These are phyloP conservation scores for Glyphotaelius pellucidus DNA, from an alignment of 2,888 invertebrate genomes.

Conservation along the genomic window DNA sequence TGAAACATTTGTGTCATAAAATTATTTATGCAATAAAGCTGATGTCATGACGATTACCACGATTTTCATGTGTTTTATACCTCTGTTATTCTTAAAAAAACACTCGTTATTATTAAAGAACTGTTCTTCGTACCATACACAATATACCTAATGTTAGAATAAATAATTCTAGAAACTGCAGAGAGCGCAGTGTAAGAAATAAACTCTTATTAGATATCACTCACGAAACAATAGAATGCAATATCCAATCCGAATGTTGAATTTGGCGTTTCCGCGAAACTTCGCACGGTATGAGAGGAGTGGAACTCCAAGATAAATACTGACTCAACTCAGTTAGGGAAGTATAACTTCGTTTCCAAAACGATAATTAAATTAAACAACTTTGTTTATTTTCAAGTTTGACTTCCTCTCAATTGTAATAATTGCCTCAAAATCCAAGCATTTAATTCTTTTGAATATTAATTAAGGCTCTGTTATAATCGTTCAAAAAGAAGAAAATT, in stretches of 20 bases:
- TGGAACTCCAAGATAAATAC: conserved; percentile 54
- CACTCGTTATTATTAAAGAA: too few relatives aligned
- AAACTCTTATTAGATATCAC: neutral
- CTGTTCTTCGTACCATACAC: too few relatives aligned
- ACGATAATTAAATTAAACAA: conserved; percentile 55
- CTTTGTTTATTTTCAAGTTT: conserved; percentile 55
- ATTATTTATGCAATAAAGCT: too few relatives aligned
- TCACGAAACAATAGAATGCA: conserved; percentile 21
- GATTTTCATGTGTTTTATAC: too few relatives aligned
- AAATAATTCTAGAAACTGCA: too few relatives aligned
- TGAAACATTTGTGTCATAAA: too few relatives aligned
- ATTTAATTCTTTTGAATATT: conserved; percentile 33
- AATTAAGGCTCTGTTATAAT: neutral
- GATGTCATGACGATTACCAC: too few relatives aligned
- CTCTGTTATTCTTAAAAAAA: too few relatives aligned
- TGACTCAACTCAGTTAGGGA: conserved; percentile 40
- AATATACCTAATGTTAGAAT: too few relatives aligned
- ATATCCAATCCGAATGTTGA: conserved; percentile 11
- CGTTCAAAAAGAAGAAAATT: too few relatives aligned
- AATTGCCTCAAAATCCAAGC: conserved; percentile 37
- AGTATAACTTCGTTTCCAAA: conserved; percentile 39
- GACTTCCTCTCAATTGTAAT: conserved; percentile 50
- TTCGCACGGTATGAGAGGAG: neutral
- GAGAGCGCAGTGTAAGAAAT: neutral
- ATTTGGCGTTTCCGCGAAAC: conserved; percentile 8